These are phyloP conservation scores for Mimumesa dahlbomi DNA, from an alignment of 2,888 invertebrate species.

Conservation along the genomic window DNA sequence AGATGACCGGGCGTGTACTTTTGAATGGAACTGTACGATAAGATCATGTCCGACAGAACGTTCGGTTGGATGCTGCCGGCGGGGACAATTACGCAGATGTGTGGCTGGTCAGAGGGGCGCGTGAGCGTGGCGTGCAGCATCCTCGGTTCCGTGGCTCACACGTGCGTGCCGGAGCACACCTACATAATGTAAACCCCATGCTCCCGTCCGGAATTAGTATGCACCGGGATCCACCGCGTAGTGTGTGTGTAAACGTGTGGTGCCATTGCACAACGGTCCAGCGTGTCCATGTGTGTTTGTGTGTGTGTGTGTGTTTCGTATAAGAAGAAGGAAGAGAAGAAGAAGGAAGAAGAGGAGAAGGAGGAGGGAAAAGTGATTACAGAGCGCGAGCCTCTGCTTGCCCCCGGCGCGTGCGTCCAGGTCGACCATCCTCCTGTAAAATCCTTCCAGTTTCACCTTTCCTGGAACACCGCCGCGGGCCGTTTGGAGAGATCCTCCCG, in stretches of 20 bases:
- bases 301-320: conserved; percentile 53
- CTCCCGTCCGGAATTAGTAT: conserved; percentile 71
- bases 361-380: conserved; percentile 76
- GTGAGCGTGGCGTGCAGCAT: conserved; percentile 68
- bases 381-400: conserved; percentile 78
- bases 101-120: conserved; percentile 69
- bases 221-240: conserved; percentile 63
- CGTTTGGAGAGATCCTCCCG: conserved; percentile 53
- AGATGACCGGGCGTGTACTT: conserved; percentile 29
- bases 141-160: conserved; percentile 41
- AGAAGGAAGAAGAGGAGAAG: conserved; percentile 11
- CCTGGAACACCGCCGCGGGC: conserved; percentile 60
- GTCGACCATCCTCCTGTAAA: conserved; percentile 63
- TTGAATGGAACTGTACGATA: conserved; percentile 66
- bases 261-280: conserved; percentile 56
- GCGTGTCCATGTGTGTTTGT: too few relatives aligned
- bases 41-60: conserved; percentile 56
- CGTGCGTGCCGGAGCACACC: conserved; percentile 54
- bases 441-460: conserved; percentile 61
- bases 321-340: conserved; percentile 9
- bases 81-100: conserved; percentile 81
- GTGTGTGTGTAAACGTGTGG: conserved; percentile 23
- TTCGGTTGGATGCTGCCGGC: conserved; percentile 76
- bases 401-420: conserved; percentile 80
- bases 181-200: conserved; percentile 62